Percentiles rank a stretch among this genome's conserved stretches.
Evolutionary conservation across 2,888 invertebrate genomes (phyloP).

Genomic region (Beris morrisii): DNA sequence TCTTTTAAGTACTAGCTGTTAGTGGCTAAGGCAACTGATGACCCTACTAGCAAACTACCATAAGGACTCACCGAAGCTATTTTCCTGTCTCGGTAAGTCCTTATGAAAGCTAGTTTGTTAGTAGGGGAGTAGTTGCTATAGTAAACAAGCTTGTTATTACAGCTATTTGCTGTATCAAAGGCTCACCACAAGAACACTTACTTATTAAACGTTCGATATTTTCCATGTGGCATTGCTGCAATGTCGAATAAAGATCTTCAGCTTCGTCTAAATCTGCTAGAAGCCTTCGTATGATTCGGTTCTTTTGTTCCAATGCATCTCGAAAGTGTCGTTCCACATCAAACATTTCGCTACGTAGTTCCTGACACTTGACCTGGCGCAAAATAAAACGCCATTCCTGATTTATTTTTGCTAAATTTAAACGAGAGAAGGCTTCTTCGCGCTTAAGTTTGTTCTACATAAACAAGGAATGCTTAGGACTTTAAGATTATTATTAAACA

Average conservation of each 20-base stretch:
- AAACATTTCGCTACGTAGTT: constrained; percentile 69
- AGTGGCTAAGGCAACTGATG: too few species aligned
- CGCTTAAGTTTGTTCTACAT: constrained; percentile 77
- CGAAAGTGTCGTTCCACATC: constrained; percentile 57
- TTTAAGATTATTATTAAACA: neutral
- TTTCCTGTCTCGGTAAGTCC: too few species aligned
- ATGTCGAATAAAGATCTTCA: constrained; percentile 72
- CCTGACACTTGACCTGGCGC: constrained; percentile 73
- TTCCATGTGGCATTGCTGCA: constrained; percentile 73
- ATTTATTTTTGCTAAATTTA: constrained; percentile 82
- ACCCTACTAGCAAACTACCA: too few species aligned
- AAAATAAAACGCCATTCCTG: constrained; percentile 81
- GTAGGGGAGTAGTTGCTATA: too few species aligned
- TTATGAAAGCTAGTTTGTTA: too few species aligned
- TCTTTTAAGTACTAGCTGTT: too few species aligned
- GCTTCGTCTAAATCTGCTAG: constrained; percentile 69
- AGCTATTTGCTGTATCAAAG: too few species aligned
- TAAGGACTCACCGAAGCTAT: too few species aligned
- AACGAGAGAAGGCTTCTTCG: constrained; percentile 75
- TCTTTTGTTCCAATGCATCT: constrained; percentile 66
- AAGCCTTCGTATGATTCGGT: constrained; percentile 66
- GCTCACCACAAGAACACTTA: constrained; percentile 46
- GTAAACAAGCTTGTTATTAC: too few species aligned
- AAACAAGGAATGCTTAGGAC: neutral
- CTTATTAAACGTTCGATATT: constrained; percentile 70